Evolutionary conservation across 92 coral and sea anemone species (phyloP), one percentile per base, ranked within the genome.

Genomic region (Diadumene lineata): DNA sequence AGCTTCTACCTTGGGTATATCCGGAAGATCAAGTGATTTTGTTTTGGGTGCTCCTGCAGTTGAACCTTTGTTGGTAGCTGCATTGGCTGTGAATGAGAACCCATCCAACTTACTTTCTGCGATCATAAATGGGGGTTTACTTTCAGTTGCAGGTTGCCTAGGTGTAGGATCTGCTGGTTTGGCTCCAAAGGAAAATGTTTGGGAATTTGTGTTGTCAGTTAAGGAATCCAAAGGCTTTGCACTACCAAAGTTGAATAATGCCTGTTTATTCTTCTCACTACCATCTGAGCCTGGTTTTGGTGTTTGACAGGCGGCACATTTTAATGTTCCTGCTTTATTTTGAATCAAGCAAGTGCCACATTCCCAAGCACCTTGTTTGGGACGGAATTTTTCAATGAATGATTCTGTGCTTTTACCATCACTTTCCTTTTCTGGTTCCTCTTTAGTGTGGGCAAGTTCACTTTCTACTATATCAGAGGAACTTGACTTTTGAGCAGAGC

Each of bases 281-380:
- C 30, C 22, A 9, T 80, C 62, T 30, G 43, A 66, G 56, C 77
- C 90, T 34, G 87, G 81, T 69, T 81, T 87, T 27, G 43, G 64
- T 25, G 70, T 44, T 58, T 50, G 65, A 64, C 92, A 90, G 26
- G 96, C 96, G 21, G 25, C 74, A 70, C 96, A 90, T 2, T 1
- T 28, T 34, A 31, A 15, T 25, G 10, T 15, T 28, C 56, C 55
- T 34, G 58, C 73, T 43, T 67, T 23, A 22, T 67, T 67, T 46
- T 66, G 76, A 46, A 85, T 72, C 56, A 70, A 69, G 44, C 97
- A 92, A 34, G n/a, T 64, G 34, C 77, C 92, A 77, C 94, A 86
- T 11, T 77, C 26, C 92, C 92, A 89, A 3, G 88, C 44, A 27
- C 89, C 92, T 22, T 81, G 73, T 28, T 62, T 29, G 19, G 68